Evolutionary conservation across 2,113 vertebrate species (phyloP), one percentile per base, ranked within the genome.

Genomic region (Bubalus kerabau): DNA sequence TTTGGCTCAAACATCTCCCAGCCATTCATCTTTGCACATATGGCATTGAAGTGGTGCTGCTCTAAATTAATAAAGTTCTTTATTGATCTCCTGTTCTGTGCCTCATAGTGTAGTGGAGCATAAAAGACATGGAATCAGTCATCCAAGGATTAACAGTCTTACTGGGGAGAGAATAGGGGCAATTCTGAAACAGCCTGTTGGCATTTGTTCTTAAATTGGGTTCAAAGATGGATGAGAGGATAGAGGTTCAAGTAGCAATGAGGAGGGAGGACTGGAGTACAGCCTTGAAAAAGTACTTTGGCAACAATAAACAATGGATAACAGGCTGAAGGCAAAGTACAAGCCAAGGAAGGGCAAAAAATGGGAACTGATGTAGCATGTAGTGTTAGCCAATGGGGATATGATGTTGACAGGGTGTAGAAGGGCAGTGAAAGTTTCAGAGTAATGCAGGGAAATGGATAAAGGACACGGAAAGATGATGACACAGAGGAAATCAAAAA

Each of bases 271-370:
- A 82, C 6, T 94, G 13, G 16, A 85, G 30, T 2, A 59, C 48
- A 84, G 74, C 8, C 21, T 87, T 82, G 80, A 95, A 95, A 94
- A 94, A 40, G 57, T 15, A 81, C 52, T 94, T 94, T 95, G 71
- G 32, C 62, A 80, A 87, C 5, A 96, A 64, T 59, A 48, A 91
- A 89, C 56, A 88, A 93, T 91, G 17, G 32, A 28, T 59, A 95
- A 88, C 5, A 89, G 64, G 6, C 16, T 97, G 67, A 98, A 50
- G 67, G 56, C 24, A 92, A 21, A 85, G 13, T 7, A 86, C 4
- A 94, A 83, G 11, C 28, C 92, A 92, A 95, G 5, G 23, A 57
- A 97, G 50, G 30, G 5, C 28, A 74, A 46, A 4, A 92, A 48
- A 85, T 36, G 48, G 52, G 36, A 91, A 90, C 16, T 46, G 60